Conservation (phyloP, 2,797 vertebrate species). For the Myotis findleyi region DNA sequence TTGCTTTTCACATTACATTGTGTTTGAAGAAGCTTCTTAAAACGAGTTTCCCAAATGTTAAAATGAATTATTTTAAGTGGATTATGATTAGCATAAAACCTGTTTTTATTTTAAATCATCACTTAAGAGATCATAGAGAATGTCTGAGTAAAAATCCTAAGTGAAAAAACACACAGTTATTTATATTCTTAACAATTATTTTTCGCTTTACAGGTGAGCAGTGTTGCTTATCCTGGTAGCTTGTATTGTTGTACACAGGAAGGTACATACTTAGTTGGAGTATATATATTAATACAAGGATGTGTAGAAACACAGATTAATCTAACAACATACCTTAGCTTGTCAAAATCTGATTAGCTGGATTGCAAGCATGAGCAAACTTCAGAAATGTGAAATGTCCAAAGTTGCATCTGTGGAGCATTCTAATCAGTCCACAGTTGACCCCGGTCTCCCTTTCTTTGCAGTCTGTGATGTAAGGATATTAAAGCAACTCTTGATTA, state of each 20-base stretch:
- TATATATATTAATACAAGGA: not conserved
- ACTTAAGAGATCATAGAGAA: not conserved
- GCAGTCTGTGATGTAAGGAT: not conserved
- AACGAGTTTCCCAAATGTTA: not conserved
- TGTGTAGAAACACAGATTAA: conserved; percentile 6
- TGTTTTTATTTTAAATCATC: not conserved
- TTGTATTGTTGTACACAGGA: not conserved
- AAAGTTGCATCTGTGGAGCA: not conserved
- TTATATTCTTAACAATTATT: not conserved
- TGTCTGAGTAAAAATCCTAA: not conserved
- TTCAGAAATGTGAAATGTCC: not conserved
- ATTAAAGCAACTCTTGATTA: not conserved
- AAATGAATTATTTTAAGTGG: conserved; percentile 8
- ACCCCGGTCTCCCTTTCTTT: not conserved
- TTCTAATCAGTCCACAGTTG: not conserved
- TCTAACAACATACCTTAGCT: not conserved
- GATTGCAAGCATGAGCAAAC: not conserved
- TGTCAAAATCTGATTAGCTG: conserved; percentile 10
- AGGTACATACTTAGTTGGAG: not conserved
- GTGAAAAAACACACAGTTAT: not conserved
- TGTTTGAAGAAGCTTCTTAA: conserved; percentile 37
- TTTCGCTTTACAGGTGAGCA: not conserved
- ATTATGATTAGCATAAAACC: not conserved
- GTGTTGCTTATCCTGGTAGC: not conserved
- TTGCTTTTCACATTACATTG: not conserved